A percentile compares a stretch with the other conserved stretches of the same genome.
Conservation (phyloP, 2,888 invertebrate genomes). For the Cyclophora albipunctata region DNA sequence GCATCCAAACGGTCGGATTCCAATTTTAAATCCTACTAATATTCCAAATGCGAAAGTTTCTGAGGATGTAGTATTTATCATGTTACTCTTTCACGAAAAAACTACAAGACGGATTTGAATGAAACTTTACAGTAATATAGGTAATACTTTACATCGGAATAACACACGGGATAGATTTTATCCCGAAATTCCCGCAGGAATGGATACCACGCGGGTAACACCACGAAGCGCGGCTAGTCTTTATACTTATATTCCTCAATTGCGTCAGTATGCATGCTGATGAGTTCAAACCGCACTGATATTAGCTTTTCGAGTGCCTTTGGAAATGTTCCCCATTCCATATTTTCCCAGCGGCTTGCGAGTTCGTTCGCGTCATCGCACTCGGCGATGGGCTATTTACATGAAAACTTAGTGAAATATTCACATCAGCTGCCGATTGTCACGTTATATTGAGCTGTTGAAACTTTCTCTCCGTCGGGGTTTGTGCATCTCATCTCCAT, state of each 20-base stretch:
- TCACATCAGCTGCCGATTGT: slow-evolving; percentile 65
- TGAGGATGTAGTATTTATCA: no score
- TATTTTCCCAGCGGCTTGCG: slow-evolving; percentile 32
- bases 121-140: no score
- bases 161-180: no score
- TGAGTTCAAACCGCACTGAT: slow-evolving; percentile 46
- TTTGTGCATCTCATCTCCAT: slow-evolving; percentile 64
- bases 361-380: slow-evolving; percentile 40
- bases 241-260: slow-evolving; percentile 24
- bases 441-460: slow-evolving; percentile 67
- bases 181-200: no score
- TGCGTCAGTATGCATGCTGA: slow-evolving; percentile 52
- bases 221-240: no score
- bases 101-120: no score
- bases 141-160: no score
- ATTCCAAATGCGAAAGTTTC: slow-evolving; percentile 27
- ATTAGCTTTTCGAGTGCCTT: slow-evolving; percentile 50
- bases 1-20: slow-evolving; percentile 32
- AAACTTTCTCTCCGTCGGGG: slow-evolving; percentile 53
- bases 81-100: no score
- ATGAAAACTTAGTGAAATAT: slow-evolving; percentile 68
- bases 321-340: slow-evolving; percentile 43
- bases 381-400: slow-evolving; percentile 51
- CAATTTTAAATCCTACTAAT: slow-evolving; percentile 44
- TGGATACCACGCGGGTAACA: no score